Percentiles rank a stretch among this genome's conserved stretches.
These are phyloP conservation scores for Malacoraja senta DNA, from an alignment of 2,797 vertebrate species.

Conservation along the genomic window DNA sequence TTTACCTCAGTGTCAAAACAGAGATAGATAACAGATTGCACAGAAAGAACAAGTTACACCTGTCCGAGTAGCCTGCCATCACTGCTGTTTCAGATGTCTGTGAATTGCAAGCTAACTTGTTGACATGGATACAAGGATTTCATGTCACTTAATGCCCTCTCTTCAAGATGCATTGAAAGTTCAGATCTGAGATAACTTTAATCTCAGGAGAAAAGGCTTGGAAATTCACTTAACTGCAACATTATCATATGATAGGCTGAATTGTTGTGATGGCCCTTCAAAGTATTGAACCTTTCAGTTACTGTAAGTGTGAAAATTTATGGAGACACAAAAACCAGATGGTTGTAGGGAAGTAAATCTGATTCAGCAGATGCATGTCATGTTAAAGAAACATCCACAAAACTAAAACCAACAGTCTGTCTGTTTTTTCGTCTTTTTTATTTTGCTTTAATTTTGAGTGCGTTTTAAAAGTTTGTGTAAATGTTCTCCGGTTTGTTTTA, in stretches of 20 bases:
- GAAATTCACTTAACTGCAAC: neutral
- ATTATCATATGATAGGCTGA: slow-evolving; percentile 1
- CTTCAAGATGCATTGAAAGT: slow-evolving; percentile 39
- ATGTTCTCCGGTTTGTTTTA: too few species aligned
- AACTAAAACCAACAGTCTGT: too few species aligned
- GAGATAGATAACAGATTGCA: slow-evolving; percentile 41
- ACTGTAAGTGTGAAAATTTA: neutral
- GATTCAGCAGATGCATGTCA: too few species aligned
- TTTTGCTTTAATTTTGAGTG: too few species aligned
- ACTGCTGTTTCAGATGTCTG: slow-evolving; percentile 39
- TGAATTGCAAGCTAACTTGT: neutral
- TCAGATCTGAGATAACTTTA: neutral
- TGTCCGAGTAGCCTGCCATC: slow-evolving; percentile 48
- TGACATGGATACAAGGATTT: slow-evolving; percentile 38
- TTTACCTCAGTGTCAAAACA: slow-evolving; percentile 26
- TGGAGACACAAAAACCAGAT: too few species aligned
- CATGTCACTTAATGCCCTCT: slow-evolving; percentile 43
- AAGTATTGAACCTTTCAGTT: slow-evolving; percentile 1
- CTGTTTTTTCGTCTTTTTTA: too few species aligned
- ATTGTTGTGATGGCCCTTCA: neutral
- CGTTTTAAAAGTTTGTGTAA: too few species aligned
- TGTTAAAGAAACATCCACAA: too few species aligned
- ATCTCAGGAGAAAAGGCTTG: neutral
- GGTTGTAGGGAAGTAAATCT: too few species aligned
- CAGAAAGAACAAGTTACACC: slow-evolving; percentile 47